A percentile compares a stretch with the other conserved stretches of the same genome.
Evolutionary conservation across 2,113 vertebrate genomes (phyloP).

Genomic region (Protomyctophum bolini): DNA sequence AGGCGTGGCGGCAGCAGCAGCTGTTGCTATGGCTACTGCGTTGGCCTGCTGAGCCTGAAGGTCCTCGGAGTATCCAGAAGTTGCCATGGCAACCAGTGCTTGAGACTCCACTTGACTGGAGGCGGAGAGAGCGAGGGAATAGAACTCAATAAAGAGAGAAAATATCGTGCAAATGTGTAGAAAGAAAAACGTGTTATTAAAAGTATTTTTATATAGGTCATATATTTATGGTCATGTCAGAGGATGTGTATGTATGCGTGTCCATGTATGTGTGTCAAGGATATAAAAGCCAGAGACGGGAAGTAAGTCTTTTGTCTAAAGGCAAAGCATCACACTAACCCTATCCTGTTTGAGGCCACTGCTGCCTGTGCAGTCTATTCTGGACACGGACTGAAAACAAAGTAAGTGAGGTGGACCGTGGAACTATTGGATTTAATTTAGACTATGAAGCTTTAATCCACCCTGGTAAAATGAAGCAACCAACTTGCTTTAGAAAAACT

Average conservation of each 20-base stretch:
- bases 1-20: slow-evolving; percentile 64
- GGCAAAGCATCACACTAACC: slow-evolving; percentile 18
- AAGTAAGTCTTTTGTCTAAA: slow-evolving; percentile 59
- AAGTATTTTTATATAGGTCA: neutral
- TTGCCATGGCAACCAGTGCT: slow-evolving; percentile 85
- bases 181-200: slow-evolving; percentile 4
- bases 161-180: neutral
- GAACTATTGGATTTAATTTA: too few species aligned
- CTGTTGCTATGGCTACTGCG: slow-evolving; percentile 74
- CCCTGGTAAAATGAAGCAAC: too few species aligned
- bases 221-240: neutral
- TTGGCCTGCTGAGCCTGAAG: slow-evolving; percentile 84
- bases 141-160: slow-evolving; percentile 35
- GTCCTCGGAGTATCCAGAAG: slow-evolving; percentile 86
- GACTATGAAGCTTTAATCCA: too few species aligned
- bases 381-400: too few species aligned
- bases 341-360: slow-evolving; percentile 52
- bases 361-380: too few species aligned
- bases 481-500: too few species aligned
- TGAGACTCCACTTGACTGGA: slow-evolving; percentile 47
- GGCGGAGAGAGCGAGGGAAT: slow-evolving; percentile 29
- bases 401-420: too few species aligned
- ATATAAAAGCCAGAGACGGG: slow-evolving; percentile 39
- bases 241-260: slow-evolving; percentile 6
- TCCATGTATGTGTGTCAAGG: neutral